Evolutionary conservation across 2,113 vertebrate species (phyloP), one percentile per base, ranked within the genome.

Genomic region (Chloroceryle aenea): DNA sequence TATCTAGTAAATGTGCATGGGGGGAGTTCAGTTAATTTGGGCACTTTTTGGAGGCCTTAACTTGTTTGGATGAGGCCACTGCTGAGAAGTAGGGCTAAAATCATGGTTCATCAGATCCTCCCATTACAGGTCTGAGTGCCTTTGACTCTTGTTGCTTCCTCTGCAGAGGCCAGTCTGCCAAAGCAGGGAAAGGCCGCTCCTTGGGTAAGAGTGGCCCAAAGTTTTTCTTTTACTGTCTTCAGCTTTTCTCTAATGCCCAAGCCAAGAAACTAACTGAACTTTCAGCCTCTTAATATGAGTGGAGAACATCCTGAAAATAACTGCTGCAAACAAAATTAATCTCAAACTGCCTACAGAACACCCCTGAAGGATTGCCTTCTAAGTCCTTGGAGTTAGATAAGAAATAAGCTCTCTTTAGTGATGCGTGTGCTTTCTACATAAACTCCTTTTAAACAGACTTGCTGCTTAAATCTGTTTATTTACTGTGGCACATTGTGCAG

Each of bases 381-480:
- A 95, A 95, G 89, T 96, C 92, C 90, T 93, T 87, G 75, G 59
- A 91, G 88, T 87, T 80, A 95, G 95, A 97, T 97, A 97, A 97
- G 90, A 96, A 93, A 71, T 94, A 94, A 97, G 96, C 95, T 96
- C 82, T 89, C 90, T 95, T 95, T 96, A 96, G 83, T 83, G 81
- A 89, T 94, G 93, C 2, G 0, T 93, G 85, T 80, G 85, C 88
- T 87, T 96, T 92, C 93, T 93, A 92, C 94, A 91, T 94, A 80
- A 94, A 96, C 93, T 96, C 71, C 63, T 89, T 95, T 95, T 91
- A 97, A 92, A 91, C 64, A 81, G 74, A 80, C 79, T 88, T 95
- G 84, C 69, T 72, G 90, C 87, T 96, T 94, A 95, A 96, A 96
- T 93, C 88, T 97, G 88, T 97, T 97, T 96, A 90, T 97, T 97